A percentile compares a stretch with the other conserved stretches of the same genome.
phyloP scores from a whole-genome alignment of 2,888 invertebrate species.

The Hecatera dysodea region DNA sequence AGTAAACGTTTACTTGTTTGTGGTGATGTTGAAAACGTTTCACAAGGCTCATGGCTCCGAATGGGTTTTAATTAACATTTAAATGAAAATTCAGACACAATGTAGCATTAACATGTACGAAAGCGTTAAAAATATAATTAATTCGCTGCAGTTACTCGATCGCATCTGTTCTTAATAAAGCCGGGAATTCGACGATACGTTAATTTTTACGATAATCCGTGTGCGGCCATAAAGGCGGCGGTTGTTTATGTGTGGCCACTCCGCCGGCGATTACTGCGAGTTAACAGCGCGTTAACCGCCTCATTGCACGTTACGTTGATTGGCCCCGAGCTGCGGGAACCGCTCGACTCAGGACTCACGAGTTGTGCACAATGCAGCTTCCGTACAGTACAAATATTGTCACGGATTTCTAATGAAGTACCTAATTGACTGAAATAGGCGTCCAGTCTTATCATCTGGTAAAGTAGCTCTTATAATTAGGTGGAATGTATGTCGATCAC shows the following conservation, averaged over 20 bases:
- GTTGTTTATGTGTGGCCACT: constrained; percentile 34
- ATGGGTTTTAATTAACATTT: constrained; percentile 43
- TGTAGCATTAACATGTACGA: constrained; percentile 37
- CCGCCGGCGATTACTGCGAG: constrained; percentile 55
- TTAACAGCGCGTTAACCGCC: constrained; percentile 62
- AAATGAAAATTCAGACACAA: constrained; percentile 39
- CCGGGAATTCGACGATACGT: constrained; percentile 65
- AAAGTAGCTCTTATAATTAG: neutral
- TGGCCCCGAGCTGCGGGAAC: constrained; percentile 18
- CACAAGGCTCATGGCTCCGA: neutral
- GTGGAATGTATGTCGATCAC: no score
- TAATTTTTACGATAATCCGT: constrained; percentile 67
- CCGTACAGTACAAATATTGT: neutral
- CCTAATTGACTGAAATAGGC: neutral
- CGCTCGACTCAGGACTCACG: no score
- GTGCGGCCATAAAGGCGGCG: constrained; percentile 54
- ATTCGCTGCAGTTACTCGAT: constrained; percentile 48
- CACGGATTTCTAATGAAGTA: neutral
- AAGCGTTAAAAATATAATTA: constrained; percentile 36
- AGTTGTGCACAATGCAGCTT: constrained; percentile 7
- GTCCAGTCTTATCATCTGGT: neutral
- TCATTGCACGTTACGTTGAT: constrained; percentile 57
- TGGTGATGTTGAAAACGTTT: neutral
- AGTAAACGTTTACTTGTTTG: constrained; percentile 18
- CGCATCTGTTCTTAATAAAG: constrained; percentile 58